Conservation (phyloP, 92 coral and sea anemone species). For the Actinostola sp. region DNA sequence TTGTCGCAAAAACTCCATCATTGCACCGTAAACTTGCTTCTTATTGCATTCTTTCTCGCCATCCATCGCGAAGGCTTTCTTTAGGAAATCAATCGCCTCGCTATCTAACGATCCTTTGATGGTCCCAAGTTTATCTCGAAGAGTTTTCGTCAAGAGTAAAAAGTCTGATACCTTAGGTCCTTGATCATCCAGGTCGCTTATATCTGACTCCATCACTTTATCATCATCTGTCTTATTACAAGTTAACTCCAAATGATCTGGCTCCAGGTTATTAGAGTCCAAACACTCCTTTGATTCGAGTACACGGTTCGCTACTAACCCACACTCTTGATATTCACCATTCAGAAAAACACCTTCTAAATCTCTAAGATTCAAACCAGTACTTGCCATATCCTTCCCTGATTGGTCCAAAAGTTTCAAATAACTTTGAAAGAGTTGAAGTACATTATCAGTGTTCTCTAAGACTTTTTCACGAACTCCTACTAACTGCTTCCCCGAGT, state of each 20-base stretch:
- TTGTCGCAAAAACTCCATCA: conserved; percentile 46
- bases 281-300: conserved; percentile 15
- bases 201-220: conserved; percentile 61
- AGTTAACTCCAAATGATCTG: not conserved
- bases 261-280: not conserved
- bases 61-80: conserved; percentile 58
- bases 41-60: conserved; percentile 14
- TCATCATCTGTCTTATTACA: conserved; percentile 85
- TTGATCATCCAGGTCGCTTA: not conserved
- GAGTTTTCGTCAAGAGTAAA: conserved; percentile 14
- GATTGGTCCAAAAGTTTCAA: conserved; percentile 50
- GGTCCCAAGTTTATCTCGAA: conserved; percentile 31
- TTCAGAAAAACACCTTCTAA: conserved; percentile 12
- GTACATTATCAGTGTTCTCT: conserved; percentile 68
- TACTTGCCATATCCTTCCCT: conserved; percentile 25
- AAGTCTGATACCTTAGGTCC: not conserved
- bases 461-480: conserved; percentile 60
- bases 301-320: not conserved
- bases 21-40: conserved; percentile 39
- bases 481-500: conserved; percentile 11
- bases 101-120: conserved; percentile 49
- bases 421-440: conserved; percentile 72
- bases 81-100: conserved; percentile 60
- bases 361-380: conserved; percentile 6
- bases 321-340: conserved; percentile 18